Evolutionary conservation across 2,113 vertebrate genomes (phyloP).

Genomic region (Prionailurus bengalensis): DNA sequence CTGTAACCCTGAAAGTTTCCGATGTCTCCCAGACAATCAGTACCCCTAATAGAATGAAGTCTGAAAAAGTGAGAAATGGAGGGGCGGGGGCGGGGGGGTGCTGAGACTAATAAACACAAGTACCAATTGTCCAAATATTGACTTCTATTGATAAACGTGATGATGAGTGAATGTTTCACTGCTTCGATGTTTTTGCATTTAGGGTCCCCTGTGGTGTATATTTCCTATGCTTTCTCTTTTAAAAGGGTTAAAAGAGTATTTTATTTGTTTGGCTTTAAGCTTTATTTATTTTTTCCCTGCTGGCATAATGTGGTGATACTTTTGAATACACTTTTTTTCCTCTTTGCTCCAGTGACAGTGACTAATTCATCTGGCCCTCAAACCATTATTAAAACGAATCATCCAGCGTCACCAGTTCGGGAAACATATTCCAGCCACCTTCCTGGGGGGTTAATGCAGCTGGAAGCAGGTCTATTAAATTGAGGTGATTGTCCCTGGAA

Average conservation of each 20-base stretch:
- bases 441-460: conserved; percentile 41
- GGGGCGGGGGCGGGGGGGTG: not conserved
- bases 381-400: conserved; percentile 70
- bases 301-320: not conserved
- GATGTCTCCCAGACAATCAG: conserved; percentile 26
- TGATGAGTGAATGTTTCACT: not conserved
- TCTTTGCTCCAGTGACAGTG: conserved; percentile 8
- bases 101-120: conserved; percentile 41
- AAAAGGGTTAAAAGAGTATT: not conserved
- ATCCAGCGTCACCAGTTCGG: not conserved
- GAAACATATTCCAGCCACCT: not conserved
- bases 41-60: not conserved
- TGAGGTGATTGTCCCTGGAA: conserved; percentile 24
- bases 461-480: conserved; percentile 15
- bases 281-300: not conserved
- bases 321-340: conserved; percentile 16
- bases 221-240: not conserved
- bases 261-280: not conserved
- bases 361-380: conserved; percentile 71
- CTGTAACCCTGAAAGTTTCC: not conserved
- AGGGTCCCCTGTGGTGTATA: not conserved
- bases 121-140: conserved; percentile 2
- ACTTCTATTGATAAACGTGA: conserved; percentile 37
- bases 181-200: conserved; percentile 24
- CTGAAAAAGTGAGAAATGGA: conserved; percentile 29